Evolutionary conservation across 2,888 invertebrate species (phyloP), one percentile per base, ranked within the genome.

Genomic region (Seira musarum): DNA sequence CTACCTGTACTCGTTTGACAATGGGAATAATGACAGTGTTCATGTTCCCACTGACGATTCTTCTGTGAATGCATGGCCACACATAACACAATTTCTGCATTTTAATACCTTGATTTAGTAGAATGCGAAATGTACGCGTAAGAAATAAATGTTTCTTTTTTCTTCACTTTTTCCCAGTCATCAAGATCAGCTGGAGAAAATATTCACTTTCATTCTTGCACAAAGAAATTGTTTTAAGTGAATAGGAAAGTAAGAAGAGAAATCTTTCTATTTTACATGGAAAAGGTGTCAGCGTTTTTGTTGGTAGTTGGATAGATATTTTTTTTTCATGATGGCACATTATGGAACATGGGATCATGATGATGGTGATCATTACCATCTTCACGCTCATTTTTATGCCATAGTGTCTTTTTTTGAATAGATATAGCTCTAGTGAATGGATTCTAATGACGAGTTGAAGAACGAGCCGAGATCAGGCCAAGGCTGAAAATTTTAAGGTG

Each of bases 91-190:
- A 30, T 30, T 30, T 73, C 73, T 73, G 73, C 73, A 73, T 73
- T 65, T 73, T 73, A 73, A 73, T 65, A 73, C 73, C 64, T 65
- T 73, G 73, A 73, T 73, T 73, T 73, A 30, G 8, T 5, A 30
- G 30, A 8, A 30, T 30, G 30, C 30, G n/a, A n/a, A n/a, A 30
- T 8, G 30, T 30, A 30, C 30, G 30, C 30, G 30, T 30, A 30
- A 30, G 30, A 30, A 30, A 30, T 30, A 30, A 2, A 30, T 30
- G 53, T 53, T 24, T 40, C 66, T 66, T 40, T 19, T 40, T 46
- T 67, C 22, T 67, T n/a, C 67, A 67, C 49, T 49, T 10, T 6
- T 67, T 49, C 22, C 17, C 30, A 30, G 30, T 30, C 30, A 30
- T 30, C 30, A 30, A 30, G 30, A 30, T 30, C 30, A 30, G 30